Base-by-base conservation (phyloP, 2,888 invertebrate species). In the Plebejus melissa region DNA sequence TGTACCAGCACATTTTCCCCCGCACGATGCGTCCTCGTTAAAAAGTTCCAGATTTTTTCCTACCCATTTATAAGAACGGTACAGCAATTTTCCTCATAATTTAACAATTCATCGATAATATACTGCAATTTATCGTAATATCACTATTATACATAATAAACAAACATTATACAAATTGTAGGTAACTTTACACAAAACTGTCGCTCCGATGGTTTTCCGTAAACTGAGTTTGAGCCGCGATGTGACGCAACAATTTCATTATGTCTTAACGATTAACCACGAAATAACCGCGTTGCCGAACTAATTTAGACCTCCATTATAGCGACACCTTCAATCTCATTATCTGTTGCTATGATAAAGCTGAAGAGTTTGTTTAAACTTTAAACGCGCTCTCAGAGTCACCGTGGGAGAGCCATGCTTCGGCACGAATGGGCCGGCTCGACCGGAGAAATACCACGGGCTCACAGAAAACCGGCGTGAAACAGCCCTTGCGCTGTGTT, bases 21-120 rank as follows among this genome's bases (percentile, higher is more conserved):
- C 77, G 74, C 81, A 85, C 85, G 86, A 85, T 87, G 81, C 82
- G 81, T 78, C 78, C 87, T 87, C 84, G 86, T 89, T 88, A 87
- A 83, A 86, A 85, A 82, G 80, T 78, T 78, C 75, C 54, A 69
- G 69, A 57, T 65, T 46, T 54, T 32, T 54, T 54, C 13, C n/a
- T 9, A 70, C 28, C 22, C 46, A 9, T 71, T 71, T 41, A 71
- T 72, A 32, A 72, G 50, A 32, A 72, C 72, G 46, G 2, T n/a
- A 7, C 46, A 28, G 32, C 32, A 9, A 65, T 36, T 65, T 65
- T 28, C 28, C 50, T 6, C 50, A 16, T 72, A 54, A 72, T 71
- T 50, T 71, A 28, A 28, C 36, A 38, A 36, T 72, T 72, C 54
- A 16, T 28, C 72, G 13, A 50, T 50, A 50, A 71, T 72, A 32